Evolutionary conservation across 2,797 vertebrate species (phyloP), one percentile per base, ranked within the genome.

Genomic region (Xyrichtys novacula): DNA sequence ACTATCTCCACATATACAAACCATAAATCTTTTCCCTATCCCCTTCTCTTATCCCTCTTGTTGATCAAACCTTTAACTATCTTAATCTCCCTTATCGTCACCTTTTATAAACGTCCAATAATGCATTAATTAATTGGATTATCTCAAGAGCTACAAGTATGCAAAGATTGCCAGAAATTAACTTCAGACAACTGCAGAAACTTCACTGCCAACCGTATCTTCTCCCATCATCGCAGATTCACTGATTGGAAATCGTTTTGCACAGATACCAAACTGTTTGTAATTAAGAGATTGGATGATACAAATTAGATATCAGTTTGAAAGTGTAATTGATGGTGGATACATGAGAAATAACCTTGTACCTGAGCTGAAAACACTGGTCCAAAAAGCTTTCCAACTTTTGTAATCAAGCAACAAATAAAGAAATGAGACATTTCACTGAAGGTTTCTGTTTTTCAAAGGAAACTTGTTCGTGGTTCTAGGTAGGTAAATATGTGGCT

Each of bases 11-110:
- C 76, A 76, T 61, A 69, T 58, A 69, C 52, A 61, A 47, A 57
- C 75, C 53, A 78, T 86, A 67, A 84, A 87, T 91, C 84, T 76
- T 73, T 46, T 38, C 53, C 71, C 88, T 87, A 87, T 73, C 80
- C 1, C 2, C 22, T 44, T 29, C 44, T 70, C 34, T 65, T 77
- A 83, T 90, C 80, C 1, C 17, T 61, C 59, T 57, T 58, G 75
- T 83, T 81, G 64, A 86, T 81, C 69, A 57, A 74, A 69, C 61
- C 66, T 64, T 47, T 59, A 64, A 69, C 43, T 42, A 44, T 65
- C 40, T 28, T 29, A 42, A 74, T 79, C 77, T 74, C 7, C 17
- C 52, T 71, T 74, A 71, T 81, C 77, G 22, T 55, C 49, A 73
- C 32, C 54, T 62, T 83, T 76, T 73, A 59, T 65, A 66, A 83